Base-by-base conservation (phyloP, 2,113 vertebrate genomes). In the Misgurnus anguillicaudatus region DNA sequence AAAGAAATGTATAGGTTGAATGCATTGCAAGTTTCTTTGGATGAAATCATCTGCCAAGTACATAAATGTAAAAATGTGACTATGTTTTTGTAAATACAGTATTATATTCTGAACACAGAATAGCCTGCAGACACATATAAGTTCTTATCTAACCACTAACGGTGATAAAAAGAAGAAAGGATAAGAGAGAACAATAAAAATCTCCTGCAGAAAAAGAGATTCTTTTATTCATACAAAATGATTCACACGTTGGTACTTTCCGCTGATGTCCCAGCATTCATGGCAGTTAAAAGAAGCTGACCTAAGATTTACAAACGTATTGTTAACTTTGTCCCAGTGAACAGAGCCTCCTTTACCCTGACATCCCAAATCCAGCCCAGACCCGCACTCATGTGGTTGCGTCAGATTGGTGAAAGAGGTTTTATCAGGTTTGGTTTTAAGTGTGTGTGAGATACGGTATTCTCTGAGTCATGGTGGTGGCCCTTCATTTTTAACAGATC, bases 331-430 rank as follows among this genome's bases (percentile, higher is more conserved):
- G 68, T 51, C 19, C 71, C 10, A 51, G 42, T 61, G 47, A n/a
- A 67, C 63, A 79, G 57, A 58, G 17, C 36, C 4, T 74, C 82
- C 76, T 70, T 60, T 60, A 79, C 74, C 55, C 9, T 4, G 19
- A 48, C 47, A 19, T 60, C 16, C 0, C 24, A 65, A 13, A 53
- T 31, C 64, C 16, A 24, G 39, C 19, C 47, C 16, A 19, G 13
- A 42, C 42, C 16, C 16, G 8, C 60, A 57, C 62, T 55, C 31
- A 42, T 57, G 69, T 10, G 69, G 68, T 80, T 1, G 8, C n/a
- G 8, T 78, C 57, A 62, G 41, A 74, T n/a, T 38, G 53, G 24
- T 74, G 55, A 68, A 42, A 31, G 48, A 68, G 45, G 16, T 61
- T 58, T 38, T 57, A 62, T 78, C 75, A 53, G 53, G 68, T 42